Conservation (phyloP, 2,113 vertebrate species). For the Anser brachyrhynchus region DNA sequence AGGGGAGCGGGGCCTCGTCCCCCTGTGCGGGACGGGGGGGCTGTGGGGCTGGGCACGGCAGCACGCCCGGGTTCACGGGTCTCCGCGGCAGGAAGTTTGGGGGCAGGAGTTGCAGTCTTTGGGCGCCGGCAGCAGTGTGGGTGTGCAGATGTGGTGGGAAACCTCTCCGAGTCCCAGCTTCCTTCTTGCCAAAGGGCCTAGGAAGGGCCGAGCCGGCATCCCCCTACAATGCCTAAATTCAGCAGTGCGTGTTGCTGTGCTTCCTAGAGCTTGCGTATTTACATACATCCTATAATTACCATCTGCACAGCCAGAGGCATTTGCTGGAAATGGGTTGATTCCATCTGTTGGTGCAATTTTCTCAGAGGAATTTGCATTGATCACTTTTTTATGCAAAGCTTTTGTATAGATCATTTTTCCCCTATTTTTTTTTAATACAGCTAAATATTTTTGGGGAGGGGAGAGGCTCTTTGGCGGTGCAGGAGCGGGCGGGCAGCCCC, state of each 20-base stretch:
- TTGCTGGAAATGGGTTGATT: constrained; percentile 83
- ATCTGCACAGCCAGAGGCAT: constrained; percentile 87
- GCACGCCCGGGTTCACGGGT: fast-evolving
- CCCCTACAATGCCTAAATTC: constrained; percentile 21
- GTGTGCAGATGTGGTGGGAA: neutral
- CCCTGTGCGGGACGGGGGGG: fast-evolving
- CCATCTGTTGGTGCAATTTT: constrained; percentile 88
- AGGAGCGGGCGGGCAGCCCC: neutral
- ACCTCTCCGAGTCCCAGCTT: neutral
- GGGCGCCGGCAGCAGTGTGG: neutral
- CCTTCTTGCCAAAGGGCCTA: neutral
- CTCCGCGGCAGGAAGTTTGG: neutral
- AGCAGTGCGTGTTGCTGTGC: constrained; percentile 65
- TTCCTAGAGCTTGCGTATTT: constrained; percentile 78
- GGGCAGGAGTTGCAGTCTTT: fast-evolving
- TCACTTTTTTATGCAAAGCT: constrained; percentile 86
- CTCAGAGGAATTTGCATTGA: constrained; percentile 85
- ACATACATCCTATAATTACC: constrained; percentile 85
- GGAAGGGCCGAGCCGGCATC: constrained; percentile 25
- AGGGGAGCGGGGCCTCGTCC: neutral
- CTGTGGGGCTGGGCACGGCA: fast-evolving
- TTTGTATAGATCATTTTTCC: constrained; percentile 78
- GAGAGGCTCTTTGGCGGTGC: neutral
- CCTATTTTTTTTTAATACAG: constrained; percentile 54
- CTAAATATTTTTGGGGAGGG: constrained; percentile 55